These are phyloP conservation scores for Delphinus delphis DNA, from an alignment of 2,113 vertebrate genomes.

Conservation along the genomic window DNA sequence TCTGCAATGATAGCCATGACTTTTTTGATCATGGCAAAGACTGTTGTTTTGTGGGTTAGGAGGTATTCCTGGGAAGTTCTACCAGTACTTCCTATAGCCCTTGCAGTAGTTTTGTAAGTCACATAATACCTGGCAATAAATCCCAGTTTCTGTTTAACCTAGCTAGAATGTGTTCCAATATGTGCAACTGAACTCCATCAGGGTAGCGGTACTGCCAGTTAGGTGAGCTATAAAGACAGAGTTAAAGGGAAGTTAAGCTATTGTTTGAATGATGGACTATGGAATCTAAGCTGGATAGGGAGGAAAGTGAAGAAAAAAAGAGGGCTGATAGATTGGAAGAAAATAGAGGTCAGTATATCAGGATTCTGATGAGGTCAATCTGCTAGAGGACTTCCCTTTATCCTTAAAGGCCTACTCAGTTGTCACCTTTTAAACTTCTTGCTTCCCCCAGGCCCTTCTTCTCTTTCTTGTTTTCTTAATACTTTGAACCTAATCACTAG, in stretches of 20 bases:
- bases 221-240: neutral
- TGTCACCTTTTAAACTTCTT: neutral
- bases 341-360: neutral
- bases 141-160: neutral
- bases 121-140: neutral
- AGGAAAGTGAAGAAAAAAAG: conserved; percentile 2
- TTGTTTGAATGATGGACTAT: neutral
- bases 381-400: neutral
- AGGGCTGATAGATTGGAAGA: neutral
- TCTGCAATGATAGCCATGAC: neutral
- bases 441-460: neutral
- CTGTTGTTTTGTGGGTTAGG: neutral
- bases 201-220: neutral
- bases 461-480: neutral
- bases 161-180: neutral
- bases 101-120: neutral
- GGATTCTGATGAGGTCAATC: neutral
- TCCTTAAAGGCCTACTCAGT: neutral
- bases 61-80: neutral
- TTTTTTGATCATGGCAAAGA: neutral
- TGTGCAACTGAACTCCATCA: neutral
- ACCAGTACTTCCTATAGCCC: neutral
- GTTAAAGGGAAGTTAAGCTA: neutral
- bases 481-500: neutral
- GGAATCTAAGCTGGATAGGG: neutral